Percentiles rank a stretch among this genome's conserved stretches.
These are phyloP conservation scores for Pelochelys cantorii DNA, from an alignment of 2,797 vertebrate species.

Conservation along the genomic window DNA sequence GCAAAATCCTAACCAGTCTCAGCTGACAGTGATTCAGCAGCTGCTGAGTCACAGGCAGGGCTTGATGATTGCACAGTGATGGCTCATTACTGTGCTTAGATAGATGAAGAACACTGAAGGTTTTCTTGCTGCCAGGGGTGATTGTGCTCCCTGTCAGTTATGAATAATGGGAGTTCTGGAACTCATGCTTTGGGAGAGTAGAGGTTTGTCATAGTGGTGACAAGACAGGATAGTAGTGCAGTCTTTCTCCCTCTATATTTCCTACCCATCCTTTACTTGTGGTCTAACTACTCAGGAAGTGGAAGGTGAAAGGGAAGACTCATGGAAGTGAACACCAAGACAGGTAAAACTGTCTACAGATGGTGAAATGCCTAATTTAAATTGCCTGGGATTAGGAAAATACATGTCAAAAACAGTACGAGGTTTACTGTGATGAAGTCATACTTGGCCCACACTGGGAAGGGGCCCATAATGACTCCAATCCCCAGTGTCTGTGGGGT, in stretches of 20 bases:
- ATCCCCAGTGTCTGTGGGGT: too few relatives aligned
- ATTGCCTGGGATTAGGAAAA: not conserved
- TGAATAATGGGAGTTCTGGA: not conserved
- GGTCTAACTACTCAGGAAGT: not conserved
- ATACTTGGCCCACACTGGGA: too few relatives aligned
- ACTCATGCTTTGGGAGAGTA: too few relatives aligned
- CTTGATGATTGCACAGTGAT: not conserved
- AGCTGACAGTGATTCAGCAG: constrained; percentile 3
- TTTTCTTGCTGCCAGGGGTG: not conserved
- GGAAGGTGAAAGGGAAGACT: not conserved
- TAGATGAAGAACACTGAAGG: not conserved
- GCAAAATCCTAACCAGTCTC: not conserved
- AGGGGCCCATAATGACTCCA: too few relatives aligned
- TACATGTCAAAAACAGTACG: not conserved
- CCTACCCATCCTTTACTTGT: not conserved
- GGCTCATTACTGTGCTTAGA: not conserved
- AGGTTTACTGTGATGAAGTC: too few relatives aligned
- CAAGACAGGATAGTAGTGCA: not conserved
- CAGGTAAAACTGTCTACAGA: not conserved
- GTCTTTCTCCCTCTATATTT: not conserved
- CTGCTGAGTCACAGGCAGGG: not conserved
- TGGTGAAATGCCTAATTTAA: not conserved
- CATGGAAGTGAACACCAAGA: not conserved
- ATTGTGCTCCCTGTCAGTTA: not conserved
- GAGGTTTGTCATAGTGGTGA: not conserved